A percentile compares a stretch with the other conserved stretches of the same genome.
These are phyloP conservation scores for Busseola fusca DNA, from an alignment of 2,888 invertebrate species.

Conservation along the genomic window DNA sequence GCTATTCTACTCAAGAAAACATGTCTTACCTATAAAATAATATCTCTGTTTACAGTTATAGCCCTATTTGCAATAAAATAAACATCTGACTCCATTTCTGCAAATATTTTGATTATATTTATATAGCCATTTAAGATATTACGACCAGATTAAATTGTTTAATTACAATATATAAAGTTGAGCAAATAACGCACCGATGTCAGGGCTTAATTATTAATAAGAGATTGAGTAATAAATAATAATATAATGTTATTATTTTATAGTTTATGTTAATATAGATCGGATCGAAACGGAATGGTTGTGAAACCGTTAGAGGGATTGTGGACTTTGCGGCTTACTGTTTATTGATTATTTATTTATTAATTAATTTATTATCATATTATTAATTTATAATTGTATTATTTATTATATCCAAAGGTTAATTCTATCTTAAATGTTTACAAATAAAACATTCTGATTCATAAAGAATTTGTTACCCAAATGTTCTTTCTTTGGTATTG, in stretches of 20 bases:
- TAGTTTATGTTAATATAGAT: constrained; percentile 47
- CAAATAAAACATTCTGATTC: too few relatives aligned
- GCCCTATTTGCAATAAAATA: constrained; percentile 18
- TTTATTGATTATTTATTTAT: constrained; percentile 22
- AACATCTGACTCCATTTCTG: not conserved
- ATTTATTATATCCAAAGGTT: too few relatives aligned
- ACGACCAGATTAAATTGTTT: constrained; percentile 24
- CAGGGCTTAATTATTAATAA: constrained; percentile 20
- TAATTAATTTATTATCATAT: too few relatives aligned
- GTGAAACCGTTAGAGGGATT: constrained; percentile 26
- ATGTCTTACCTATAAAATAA: constrained; percentile 12
- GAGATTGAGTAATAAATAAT: constrained; percentile 36
- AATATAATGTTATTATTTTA: constrained; percentile 37
- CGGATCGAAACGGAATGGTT: constrained; percentile 24
- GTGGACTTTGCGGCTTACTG: constrained; percentile 26
- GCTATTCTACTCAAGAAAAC: not conserved
- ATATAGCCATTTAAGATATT: constrained; percentile 6
- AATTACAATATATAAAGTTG: constrained; percentile 33
- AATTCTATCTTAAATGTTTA: too few relatives aligned
- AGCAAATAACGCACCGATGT: constrained; percentile 26
- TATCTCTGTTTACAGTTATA: not conserved
- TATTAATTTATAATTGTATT: too few relatives aligned
- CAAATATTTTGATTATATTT: constrained; percentile 13
- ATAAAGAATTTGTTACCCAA: too few relatives aligned
- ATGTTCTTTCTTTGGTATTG: too few relatives aligned